Evolutionary conservation across 2,888 invertebrate species (phyloP).

Genomic region (Julus scanicus): DNA sequence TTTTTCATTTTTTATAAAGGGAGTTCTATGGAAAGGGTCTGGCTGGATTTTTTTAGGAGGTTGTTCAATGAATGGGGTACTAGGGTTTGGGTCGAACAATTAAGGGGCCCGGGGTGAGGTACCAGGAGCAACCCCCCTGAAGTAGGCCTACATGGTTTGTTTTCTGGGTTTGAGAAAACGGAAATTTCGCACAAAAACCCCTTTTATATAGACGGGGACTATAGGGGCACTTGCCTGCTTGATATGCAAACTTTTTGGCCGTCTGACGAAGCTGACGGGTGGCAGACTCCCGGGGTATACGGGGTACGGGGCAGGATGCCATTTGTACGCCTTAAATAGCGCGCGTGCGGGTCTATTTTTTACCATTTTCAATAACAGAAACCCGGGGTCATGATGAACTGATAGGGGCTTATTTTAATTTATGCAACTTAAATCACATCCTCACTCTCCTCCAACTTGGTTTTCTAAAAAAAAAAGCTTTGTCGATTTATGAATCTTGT

Average conservation of each 20-base stretch:
- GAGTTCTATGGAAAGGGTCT: constrained; percentile 3
- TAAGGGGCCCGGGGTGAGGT: constrained; percentile 3
- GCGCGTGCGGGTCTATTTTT: not conserved
- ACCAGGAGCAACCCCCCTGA: not conserved
- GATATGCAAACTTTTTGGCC: constrained; percentile 3
- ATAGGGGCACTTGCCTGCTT: constrained; percentile 10
- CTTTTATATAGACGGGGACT: not conserved
- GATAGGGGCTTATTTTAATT: not conserved
- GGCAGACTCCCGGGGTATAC: not conserved
- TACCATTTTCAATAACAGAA: not conserved
- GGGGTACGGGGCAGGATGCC: not conserved
- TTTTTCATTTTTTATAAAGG: constrained; percentile 1
- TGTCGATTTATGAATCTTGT: too few species aligned
- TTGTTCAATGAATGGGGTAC: not conserved
- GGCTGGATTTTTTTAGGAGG: not conserved
- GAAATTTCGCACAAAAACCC: constrained; percentile 11
- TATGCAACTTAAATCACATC: not conserved
- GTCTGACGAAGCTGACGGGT: not conserved
- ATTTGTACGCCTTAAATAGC: not conserved
- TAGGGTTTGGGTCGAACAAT: not conserved
- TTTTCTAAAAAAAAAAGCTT: too few species aligned
- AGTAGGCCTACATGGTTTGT: not conserved
- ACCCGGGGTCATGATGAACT: not conserved
- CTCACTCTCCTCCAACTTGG: too few species aligned
- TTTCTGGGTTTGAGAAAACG: constrained; percentile 19